Evolutionary conservation across 2,113 vertebrate species (phyloP), one percentile per base, ranked within the genome.

Genomic region (Telmatochromis brichardi): DNA sequence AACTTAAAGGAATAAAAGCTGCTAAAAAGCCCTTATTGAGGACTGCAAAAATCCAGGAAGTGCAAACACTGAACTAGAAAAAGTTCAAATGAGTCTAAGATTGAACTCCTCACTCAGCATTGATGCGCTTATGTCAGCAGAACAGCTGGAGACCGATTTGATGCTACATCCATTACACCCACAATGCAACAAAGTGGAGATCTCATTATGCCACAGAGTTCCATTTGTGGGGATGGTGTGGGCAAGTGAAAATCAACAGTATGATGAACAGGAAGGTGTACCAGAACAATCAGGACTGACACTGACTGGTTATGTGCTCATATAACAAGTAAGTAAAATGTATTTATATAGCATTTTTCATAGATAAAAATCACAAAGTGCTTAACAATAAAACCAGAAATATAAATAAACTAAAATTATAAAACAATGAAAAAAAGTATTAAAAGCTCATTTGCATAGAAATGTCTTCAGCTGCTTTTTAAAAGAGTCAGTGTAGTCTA

Each of bases 1-100:
- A 1, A 5, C 31, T n/a, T 65, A n/a, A 7, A 35, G 17, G 17
- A 0, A 12, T 2, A n/a, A 40, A 21, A 68, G 63, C 19, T 4
- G 11, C 63, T 68, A 1, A 40, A 40, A 68, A 68, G 35, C 63
- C 19, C 5, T 23, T 68, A 68, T 68, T 23, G n/a, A 68, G 35
- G 35, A 40, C n/a, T 5, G 12, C 12, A 68, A 5, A 68, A 68
- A 13, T 68, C 11, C 33, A 1, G 63, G 1, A 35, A 37, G 63
- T n/a, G 63, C 63, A 68, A 21, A 21, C 33, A 37, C 60, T 65
- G 33, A 65, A 65, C 1, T 68, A 0, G 0, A 68, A 40, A 68
- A 40, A 40, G 35, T 0, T 68, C 63, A 40, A 14, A 68, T 4
- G 35, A 68, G 35, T 68, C 35, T 0, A 23, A 68, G 12, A 40